A percentile compares a stretch with the other conserved stretches of the same genome.
Conservation (phyloP, 2,888 invertebrate species). For the Drosophila tanythrix region DNA sequence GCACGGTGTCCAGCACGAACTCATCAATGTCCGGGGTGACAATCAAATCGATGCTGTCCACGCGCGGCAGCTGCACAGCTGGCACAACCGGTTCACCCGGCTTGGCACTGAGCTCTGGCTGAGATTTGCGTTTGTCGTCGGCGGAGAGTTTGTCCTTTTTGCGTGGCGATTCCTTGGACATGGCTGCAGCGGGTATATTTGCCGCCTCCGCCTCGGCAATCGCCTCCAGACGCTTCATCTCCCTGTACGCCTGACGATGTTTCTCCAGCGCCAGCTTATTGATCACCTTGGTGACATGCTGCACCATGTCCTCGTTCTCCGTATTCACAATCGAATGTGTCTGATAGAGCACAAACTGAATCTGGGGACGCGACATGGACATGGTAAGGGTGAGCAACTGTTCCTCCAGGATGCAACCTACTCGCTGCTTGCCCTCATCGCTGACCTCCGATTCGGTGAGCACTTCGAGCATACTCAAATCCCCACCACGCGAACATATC, state of each 20-base stretch:
- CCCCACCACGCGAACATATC: slow-evolving; percentile 92
- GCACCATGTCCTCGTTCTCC: slow-evolving; percentile 91
- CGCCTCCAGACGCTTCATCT: slow-evolving; percentile 80
- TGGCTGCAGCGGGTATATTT: slow-evolving; percentile 81
- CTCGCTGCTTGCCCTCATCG: slow-evolving; percentile 87
- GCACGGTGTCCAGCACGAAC: slow-evolving; percentile 88
- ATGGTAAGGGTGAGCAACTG: slow-evolving; percentile 90
- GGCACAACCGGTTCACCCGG: slow-evolving; percentile 17
- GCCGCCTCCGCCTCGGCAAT: slow-evolving; percentile 82
- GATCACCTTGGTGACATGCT: slow-evolving; percentile 88
- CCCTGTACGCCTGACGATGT: slow-evolving; percentile 86
- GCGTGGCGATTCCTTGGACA: slow-evolving; percentile 70
- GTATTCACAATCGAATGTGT: slow-evolving; percentile 91
- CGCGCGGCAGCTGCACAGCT: slow-evolving; percentile 42
- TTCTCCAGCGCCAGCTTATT: slow-evolving; percentile 90
- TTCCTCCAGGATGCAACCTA: slow-evolving; percentile 89
- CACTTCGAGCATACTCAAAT: slow-evolving; percentile 90
- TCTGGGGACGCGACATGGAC: slow-evolving; percentile 92
- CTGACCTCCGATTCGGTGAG: slow-evolving; percentile 89
- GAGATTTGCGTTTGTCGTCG: slow-evolving; percentile 60
- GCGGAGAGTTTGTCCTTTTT: slow-evolving; percentile 65
- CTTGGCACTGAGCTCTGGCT: slow-evolving; percentile 41
- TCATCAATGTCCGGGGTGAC: slow-evolving; percentile 84
- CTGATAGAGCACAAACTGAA: slow-evolving; percentile 92
- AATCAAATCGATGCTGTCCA: slow-evolving; percentile 64